phyloP scores from a whole-genome alignment of 2,113 vertebrate species.

The Emydocephalus ijimae region DNA sequence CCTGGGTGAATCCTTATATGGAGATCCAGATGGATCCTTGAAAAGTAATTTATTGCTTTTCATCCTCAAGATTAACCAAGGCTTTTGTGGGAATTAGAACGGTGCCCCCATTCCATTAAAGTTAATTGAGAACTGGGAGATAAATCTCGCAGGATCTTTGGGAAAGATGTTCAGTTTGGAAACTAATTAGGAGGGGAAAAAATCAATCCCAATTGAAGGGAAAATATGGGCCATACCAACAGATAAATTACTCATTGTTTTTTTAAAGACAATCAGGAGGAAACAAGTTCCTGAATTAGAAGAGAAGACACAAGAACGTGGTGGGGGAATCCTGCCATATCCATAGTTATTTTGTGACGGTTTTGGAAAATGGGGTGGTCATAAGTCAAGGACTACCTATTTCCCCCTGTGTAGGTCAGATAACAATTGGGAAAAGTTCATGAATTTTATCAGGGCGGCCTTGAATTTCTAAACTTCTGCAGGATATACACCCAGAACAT shows the following conservation, averaged over 20 bases:
- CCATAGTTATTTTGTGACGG: no score
- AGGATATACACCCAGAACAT: not conserved
- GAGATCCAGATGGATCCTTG: not conserved
- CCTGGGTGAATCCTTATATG: not conserved
- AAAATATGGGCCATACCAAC: not conserved
- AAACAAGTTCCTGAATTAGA: conserved; percentile 20
- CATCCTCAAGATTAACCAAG: not conserved
- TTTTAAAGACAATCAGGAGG: not conserved
- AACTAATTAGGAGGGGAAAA: not conserved
- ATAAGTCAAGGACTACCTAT: not conserved
- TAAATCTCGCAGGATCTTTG: not conserved
- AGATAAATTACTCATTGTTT: accelerated
- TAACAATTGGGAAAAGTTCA: not conserved
- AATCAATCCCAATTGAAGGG: not conserved
- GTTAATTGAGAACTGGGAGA: conserved; percentile 7
- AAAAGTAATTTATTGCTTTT: conserved; percentile 4
- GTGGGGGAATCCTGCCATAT: no score
- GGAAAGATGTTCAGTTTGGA: not conserved
- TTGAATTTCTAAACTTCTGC: not conserved
- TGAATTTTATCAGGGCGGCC: not conserved
- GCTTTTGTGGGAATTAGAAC: not conserved
- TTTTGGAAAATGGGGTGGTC: no score
- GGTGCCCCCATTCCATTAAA: not conserved
- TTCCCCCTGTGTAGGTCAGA: not conserved
- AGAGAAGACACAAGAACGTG: not conserved